Evolutionary conservation across 1,140 invertebrate species (phyloP), one percentile per base, ranked within the genome.

Genomic region (Geopemphigus sp.): DNA sequence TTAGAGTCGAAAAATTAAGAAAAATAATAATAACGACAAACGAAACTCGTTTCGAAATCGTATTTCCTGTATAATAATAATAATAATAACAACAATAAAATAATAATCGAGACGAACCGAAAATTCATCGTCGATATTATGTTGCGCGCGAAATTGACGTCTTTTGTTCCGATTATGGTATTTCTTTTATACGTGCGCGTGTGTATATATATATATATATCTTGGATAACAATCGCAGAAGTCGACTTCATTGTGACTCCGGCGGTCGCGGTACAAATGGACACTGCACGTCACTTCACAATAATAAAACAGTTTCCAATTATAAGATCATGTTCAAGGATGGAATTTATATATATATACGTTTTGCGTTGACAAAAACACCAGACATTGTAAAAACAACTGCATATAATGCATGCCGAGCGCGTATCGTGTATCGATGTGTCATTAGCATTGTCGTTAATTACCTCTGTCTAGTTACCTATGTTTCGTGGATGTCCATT

Each of bases 361-460:
- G n/a, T 4, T 39, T 3, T 3, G 32, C 32, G 32, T 39, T 39
- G 32, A 8, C 32, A 47, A 22, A 68, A 47, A 47, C 22, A 68
- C 8, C 17, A 39, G 19, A 64, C 63, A 39, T 64, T 19, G 17
- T 64, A 39, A n/a, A n/a, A 39, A 39, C 8, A 45, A 64, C 32
- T 45, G 19, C 32, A 14, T n/a, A n/a, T 39, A 39, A 39, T 39
- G 32, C 8, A 8, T 39, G 32, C 32, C 8, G 32, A 4, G 32
- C 39, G 11, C 32, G n/a, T 64, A 64, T 64, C 32, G 61, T 64
- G 17, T 63, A 63, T 39, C 19, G 17, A 68, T 47, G n/a, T 47
- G 11, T 68, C 39, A 3, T 45, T 68, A 47, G 14, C n/a, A 68
- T 68, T 68, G 1, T 68, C 39, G 39, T 14, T 68, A 68, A 68